phyloP scores from a whole-genome alignment of 1,140 invertebrate species.

The Nomia melanderi region DNA sequence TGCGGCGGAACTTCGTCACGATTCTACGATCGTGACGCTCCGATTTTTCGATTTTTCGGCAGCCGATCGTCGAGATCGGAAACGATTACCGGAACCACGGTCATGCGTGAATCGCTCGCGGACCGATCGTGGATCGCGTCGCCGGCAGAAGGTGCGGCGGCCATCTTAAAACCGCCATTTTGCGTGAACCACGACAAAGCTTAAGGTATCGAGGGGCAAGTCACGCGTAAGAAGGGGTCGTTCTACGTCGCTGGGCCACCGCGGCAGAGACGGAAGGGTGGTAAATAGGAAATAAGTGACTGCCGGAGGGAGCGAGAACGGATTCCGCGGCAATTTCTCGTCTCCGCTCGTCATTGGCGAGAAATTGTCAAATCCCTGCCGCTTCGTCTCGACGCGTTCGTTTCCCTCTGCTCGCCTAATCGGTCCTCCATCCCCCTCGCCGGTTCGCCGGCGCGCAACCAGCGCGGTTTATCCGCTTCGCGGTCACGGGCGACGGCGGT shows the following conservation, averaged over 20 bases:
- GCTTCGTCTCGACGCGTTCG: constrained; percentile 43
- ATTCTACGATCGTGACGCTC: too few relatives aligned
- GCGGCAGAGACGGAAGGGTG: constrained; percentile 61
- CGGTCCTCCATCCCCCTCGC: constrained; percentile 10
- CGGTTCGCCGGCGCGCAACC: neutral
- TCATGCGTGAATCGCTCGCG: too few relatives aligned
- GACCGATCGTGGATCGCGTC: constrained; percentile 8
- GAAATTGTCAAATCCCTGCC: constrained; percentile 77
- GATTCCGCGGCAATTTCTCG: constrained; percentile 80
- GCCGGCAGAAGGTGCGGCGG: constrained; percentile 24
- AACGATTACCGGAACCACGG: neutral
- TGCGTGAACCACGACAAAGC: constrained; percentile 66
- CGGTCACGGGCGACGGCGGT: constrained; percentile 37
- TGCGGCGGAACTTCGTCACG: too few relatives aligned
- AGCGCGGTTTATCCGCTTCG: constrained; percentile 22
- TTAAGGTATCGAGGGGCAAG: constrained; percentile 68
- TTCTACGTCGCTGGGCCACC: constrained; percentile 26
- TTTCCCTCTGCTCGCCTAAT: constrained; percentile 25
- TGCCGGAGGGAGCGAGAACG: constrained; percentile 76
- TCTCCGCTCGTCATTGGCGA: constrained; percentile 76
- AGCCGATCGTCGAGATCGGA: too few relatives aligned
- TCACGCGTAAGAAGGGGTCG: constrained; percentile 61
- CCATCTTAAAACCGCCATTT: constrained; percentile 76
- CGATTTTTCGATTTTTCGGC: too few relatives aligned
- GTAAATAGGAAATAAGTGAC: constrained; percentile 81